These are phyloP conservation scores for Acanthisitta chloris DNA, from an alignment of 2,113 vertebrate genomes.

Conservation along the genomic window DNA sequence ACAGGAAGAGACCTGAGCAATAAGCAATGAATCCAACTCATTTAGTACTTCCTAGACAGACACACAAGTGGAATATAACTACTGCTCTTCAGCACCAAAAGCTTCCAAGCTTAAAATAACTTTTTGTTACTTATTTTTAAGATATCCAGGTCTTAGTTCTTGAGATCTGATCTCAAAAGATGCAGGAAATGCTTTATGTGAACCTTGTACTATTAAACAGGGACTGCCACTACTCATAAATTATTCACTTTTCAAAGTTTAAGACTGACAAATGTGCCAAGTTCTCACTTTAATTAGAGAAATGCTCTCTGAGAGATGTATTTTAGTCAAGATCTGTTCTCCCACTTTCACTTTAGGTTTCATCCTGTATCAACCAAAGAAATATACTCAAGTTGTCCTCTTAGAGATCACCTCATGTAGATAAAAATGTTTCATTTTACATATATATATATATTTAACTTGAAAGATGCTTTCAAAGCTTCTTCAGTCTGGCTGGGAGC, in stretches of 20 bases:
- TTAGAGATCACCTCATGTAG: not conserved
- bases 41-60: not conserved
- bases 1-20: not conserved
- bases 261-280: not conserved
- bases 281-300: constrained; percentile 30
- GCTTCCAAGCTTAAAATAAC: not conserved
- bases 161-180: not conserved
- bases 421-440: not conserved
- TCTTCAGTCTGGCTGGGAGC: not conserved
- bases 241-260: not conserved
- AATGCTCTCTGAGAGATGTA: not conserved
- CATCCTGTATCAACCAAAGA: not conserved
- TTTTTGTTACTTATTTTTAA: not conserved
- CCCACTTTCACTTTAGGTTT: not conserved
- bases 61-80: not conserved
- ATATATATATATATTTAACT: not conserved
- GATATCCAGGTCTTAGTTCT: not conserved
- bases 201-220: not conserved
- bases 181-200: not conserved
- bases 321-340: constrained; percentile 10
- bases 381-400: not conserved
- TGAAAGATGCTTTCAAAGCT: not conserved
- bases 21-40: not conserved
- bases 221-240: not conserved
- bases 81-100: not conserved